Base-by-base conservation (phyloP, 2,888 invertebrate species). In the Pandemis corylana region DNA sequence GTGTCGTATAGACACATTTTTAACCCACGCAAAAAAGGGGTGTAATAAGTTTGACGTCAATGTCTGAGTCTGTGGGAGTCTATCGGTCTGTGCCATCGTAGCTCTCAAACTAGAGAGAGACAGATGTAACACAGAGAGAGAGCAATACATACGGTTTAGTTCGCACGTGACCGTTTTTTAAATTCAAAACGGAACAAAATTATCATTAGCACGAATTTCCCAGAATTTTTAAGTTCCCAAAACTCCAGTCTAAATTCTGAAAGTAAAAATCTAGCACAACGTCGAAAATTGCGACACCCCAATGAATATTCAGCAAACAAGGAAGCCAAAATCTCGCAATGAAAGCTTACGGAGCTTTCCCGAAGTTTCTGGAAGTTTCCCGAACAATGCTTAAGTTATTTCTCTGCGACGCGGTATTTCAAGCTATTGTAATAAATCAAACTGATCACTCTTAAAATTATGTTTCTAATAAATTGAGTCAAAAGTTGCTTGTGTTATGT, bases 301-400 rank as follows among this genome's bases (percentile, higher is more conserved):
- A 67, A 53, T 67, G 67, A 67, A 67, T 67, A 67, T 67, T 51
- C 10, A 6, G 36, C 7, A 66, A 66, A 66, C 66, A 66, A n/a
- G 41, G 67, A 53, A 64, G 44, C 20, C 51, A 5, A 66, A 67
- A 67, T 67, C 65, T 28, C 63, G 49, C 28, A 53, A 67, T 53
- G 53, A 15, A 36, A 65, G 65, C 67, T 67, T n/a, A 67, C 65
- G 7, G 41, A 28, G 53, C n/a, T 53, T 59, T 59, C 59, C 2
- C 13, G 51, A 36, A 15, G 13, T n/a, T 66, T 51, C 36, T 51
- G 36, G 53, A 53, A 67, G 41, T 51, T 65, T 49, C 36, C 13
- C 67, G 12, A 67, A 67, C 67, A 53, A 53, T 53, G 67, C 36
- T n/a, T 15, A 53, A 67, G 41, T 67, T 53, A n/a, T 49, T 65